A percentile compares a stretch with the other conserved stretches of the same genome.
Conservation (phyloP, 2,888 invertebrate genomes). For the Dolichopus griseipennis region DNA sequence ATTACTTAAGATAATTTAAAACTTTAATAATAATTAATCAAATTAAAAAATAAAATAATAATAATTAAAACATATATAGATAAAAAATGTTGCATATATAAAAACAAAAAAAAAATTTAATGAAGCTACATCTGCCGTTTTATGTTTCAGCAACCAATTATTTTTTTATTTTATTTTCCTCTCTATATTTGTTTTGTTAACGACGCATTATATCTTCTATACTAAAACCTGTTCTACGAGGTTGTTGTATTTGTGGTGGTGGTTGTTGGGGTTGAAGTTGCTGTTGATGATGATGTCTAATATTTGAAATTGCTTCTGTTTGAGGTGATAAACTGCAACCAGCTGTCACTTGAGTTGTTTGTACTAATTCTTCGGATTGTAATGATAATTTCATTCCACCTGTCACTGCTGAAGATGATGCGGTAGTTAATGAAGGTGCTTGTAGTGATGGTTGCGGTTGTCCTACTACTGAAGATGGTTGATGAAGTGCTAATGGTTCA, state of each 20-base stretch:
- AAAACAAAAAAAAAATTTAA: too few relatives aligned
- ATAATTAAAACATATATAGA: neutral
- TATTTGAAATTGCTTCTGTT: conserved; percentile 38
- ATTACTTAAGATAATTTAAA: neutral
- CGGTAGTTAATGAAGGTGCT: conserved; percentile 14
- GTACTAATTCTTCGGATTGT: neutral
- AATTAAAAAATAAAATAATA: neutral
- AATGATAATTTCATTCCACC: conserved; percentile 34
- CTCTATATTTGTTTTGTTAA: conserved; percentile 40
- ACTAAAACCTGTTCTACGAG: conserved; percentile 75
- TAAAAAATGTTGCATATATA: neutral
- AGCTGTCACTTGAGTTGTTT: conserved; percentile 25
- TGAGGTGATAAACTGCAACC: conserved; percentile 41
- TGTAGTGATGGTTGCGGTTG: conserved; percentile 15
- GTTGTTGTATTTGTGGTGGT: conserved; percentile 44
- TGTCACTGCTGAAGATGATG: conserved; percentile 15
- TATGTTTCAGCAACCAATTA: neutral
- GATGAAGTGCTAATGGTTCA: conserved; percentile 22
- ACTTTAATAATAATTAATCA: neutral
- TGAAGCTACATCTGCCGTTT: neutral
- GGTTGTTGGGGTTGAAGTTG: conserved; percentile 17
- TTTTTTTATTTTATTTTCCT: neutral
- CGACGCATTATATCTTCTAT: conserved; percentile 88
- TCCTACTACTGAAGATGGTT: conserved; percentile 18
- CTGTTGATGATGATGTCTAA: conserved; percentile 31